These are phyloP conservation scores for Ips typographus DNA, from an alignment of 1,140 invertebrate species.

Conservation along the genomic window DNA sequence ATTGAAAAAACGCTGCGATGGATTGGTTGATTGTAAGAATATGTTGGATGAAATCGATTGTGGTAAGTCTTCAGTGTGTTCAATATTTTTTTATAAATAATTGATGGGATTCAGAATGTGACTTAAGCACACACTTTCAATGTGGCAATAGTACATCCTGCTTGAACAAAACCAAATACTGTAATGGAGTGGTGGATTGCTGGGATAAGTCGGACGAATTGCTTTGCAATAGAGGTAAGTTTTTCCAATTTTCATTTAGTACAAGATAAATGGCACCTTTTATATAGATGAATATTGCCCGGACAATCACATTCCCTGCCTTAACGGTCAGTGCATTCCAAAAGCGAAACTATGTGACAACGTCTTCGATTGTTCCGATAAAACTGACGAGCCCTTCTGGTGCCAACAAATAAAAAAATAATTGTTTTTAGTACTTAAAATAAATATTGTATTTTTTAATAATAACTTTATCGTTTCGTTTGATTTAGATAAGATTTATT, in stretches of 20 bases:
- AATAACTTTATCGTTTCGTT: too few species aligned
- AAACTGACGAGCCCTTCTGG: constrained; percentile 65
- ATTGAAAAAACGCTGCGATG: constrained; percentile 68
- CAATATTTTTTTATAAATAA: neutral
- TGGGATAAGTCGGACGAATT: constrained; percentile 79
- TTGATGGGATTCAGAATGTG: constrained; percentile 62
- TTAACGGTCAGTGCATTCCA: constrained; percentile 63
- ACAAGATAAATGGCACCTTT: constrained; percentile 3
- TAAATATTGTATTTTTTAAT: neutral
- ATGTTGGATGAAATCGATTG: constrained; percentile 78
- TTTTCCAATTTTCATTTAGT: neutral
- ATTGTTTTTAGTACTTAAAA: constrained; percentile 7
- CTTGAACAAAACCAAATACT: constrained; percentile 65
- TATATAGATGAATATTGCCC: constrained; percentile 39
- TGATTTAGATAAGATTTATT: too few species aligned
- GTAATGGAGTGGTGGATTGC: constrained; percentile 75
- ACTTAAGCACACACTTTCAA: constrained; percentile 69
- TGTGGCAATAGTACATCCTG: constrained; percentile 78
- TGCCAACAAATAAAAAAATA: constrained; percentile 49
- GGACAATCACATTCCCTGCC: constrained; percentile 59
- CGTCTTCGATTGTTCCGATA: constrained; percentile 62
- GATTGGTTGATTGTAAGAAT: constrained; percentile 76
- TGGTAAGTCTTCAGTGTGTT: constrained; percentile 56
- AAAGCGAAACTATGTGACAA: constrained; percentile 65
- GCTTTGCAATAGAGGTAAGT: constrained; percentile 68